Evolutionary conservation across 1,140 invertebrate species (phyloP).

Genomic region (Maniola jurtina): DNA sequence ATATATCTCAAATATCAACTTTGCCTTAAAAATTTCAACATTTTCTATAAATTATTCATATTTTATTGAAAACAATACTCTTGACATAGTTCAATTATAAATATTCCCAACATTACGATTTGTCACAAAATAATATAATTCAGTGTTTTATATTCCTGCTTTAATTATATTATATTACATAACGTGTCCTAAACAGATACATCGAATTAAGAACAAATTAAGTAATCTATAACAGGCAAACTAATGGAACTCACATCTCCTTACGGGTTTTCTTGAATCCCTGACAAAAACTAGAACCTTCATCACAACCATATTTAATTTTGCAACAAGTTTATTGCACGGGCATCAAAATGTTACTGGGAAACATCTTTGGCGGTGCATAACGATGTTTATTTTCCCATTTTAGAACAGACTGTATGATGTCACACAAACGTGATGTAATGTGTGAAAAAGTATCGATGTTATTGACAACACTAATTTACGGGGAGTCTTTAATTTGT

Average conservation of each 20-base stretch:
- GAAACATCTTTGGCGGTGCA: slow-evolving; percentile 35
- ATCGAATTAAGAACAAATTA: too few species aligned
- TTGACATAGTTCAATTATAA: too few species aligned
- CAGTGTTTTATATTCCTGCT: too few species aligned
- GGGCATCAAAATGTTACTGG: slow-evolving; percentile 41
- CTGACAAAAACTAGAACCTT: slow-evolving; percentile 42
- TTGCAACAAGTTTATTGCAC: slow-evolving; percentile 27
- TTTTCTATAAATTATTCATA: too few species aligned
- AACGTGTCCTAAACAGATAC: too few species aligned
- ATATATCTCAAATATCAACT: too few species aligned
- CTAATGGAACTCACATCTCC: slow-evolving; percentile 31
- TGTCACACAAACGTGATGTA: slow-evolving; percentile 34
- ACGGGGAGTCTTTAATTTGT: not conserved
- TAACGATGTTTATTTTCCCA: slow-evolving; percentile 32
- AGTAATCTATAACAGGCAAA: not conserved
- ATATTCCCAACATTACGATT: too few species aligned
- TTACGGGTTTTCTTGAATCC: slow-evolving; percentile 16
- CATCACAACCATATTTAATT: slow-evolving; percentile 35
- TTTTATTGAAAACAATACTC: too few species aligned
- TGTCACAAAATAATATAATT: too few species aligned
- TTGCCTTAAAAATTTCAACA: too few species aligned
- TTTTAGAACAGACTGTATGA: slow-evolving; percentile 33
- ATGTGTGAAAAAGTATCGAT: slow-evolving; percentile 29
- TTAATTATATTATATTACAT: too few species aligned
- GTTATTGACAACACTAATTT: slow-evolving; percentile 14